Conservation (phyloP, 2,797 vertebrate species). For the Phrynocephalus guinanensis region DNA sequence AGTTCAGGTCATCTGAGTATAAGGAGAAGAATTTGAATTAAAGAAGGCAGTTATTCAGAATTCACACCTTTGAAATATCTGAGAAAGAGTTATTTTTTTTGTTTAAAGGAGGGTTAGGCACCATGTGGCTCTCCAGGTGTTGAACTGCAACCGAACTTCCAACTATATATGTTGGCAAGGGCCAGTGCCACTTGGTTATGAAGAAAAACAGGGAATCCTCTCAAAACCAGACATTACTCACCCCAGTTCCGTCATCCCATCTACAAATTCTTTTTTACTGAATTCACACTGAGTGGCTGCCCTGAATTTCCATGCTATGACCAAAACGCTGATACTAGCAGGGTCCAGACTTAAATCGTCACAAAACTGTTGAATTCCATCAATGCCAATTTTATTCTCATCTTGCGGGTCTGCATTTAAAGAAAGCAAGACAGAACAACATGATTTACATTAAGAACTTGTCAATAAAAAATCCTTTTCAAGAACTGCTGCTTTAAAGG, state of each 20-base stretch:
- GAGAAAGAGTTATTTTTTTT: background rate
- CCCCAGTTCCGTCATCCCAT: slow-evolving; percentile 97
- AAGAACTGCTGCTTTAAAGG: background rate
- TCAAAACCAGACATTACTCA: slow-evolving; percentile 76
- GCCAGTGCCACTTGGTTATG: background rate
- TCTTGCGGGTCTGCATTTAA: slow-evolving; percentile 91
- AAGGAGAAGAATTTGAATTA: background rate
- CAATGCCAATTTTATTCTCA: slow-evolving; percentile 98
- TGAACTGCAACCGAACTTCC: too few relatives aligned
- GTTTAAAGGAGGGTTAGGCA: too few relatives aligned
- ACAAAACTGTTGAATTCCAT: slow-evolving; percentile 97
- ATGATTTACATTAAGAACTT: slow-evolving; percentile 38
- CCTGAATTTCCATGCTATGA: slow-evolving; percentile 96
- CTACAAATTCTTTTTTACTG: slow-evolving; percentile 96
- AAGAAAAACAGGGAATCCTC: background rate
- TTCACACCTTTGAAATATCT: background rate
- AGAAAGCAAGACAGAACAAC: slow-evolving; percentile 42
- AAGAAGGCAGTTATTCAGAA: slow-evolving; percentile 27
- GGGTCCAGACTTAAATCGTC: slow-evolving; percentile 94
- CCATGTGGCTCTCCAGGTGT: too few relatives aligned
- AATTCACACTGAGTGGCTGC: slow-evolving; percentile 98
- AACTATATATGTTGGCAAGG: too few relatives aligned
- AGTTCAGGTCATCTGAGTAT: background rate
- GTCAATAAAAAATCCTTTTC: background rate
- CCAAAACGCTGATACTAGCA: slow-evolving; percentile 92